These are phyloP conservation scores for Numenius arquata DNA, from an alignment of 2,113 vertebrate genomes.

Conservation along the genomic window DNA sequence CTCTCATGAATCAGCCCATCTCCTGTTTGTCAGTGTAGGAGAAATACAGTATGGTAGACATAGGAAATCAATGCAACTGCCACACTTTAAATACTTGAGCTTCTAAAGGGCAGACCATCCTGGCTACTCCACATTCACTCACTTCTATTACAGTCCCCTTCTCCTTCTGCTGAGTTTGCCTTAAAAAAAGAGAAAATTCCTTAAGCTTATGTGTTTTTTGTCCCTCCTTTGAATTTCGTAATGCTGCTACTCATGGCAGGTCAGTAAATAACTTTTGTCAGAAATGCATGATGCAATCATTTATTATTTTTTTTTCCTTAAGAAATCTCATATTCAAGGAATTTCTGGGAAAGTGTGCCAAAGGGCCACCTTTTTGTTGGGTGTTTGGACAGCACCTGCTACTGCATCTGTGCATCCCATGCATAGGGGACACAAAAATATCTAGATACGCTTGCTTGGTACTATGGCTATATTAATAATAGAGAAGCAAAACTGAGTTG, in stretches of 20 bases:
- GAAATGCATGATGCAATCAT: neutral
- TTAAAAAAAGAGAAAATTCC: neutral
- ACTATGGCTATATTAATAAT: neutral
- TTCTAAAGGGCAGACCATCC: conserved; percentile 16
- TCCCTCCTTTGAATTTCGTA: neutral
- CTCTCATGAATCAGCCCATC: conserved; percentile 4
- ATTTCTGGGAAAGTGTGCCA: neutral
- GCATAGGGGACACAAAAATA: neutral
- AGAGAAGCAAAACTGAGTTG: neutral
- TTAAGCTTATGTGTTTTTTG: neutral
- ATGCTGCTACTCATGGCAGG: neutral
- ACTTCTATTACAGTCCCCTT: neutral
- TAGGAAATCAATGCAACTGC: conserved; percentile 36
- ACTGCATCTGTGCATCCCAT: neutral
- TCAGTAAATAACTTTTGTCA: neutral
- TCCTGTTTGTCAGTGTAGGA: conserved; percentile 11
- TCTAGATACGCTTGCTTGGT: neutral
- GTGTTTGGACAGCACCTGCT: neutral
- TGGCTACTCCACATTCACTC: neutral
- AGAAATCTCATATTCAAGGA: accelerated
- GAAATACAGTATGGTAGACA: conserved; percentile 34
- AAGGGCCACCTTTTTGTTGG: neutral
- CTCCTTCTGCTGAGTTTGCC: neutral
- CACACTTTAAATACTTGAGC: neutral
- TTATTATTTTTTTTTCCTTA: neutral